These are phyloP conservation scores for Acanthisitta chloris DNA, from an alignment of 2,113 vertebrate genomes.

Conservation along the genomic window DNA sequence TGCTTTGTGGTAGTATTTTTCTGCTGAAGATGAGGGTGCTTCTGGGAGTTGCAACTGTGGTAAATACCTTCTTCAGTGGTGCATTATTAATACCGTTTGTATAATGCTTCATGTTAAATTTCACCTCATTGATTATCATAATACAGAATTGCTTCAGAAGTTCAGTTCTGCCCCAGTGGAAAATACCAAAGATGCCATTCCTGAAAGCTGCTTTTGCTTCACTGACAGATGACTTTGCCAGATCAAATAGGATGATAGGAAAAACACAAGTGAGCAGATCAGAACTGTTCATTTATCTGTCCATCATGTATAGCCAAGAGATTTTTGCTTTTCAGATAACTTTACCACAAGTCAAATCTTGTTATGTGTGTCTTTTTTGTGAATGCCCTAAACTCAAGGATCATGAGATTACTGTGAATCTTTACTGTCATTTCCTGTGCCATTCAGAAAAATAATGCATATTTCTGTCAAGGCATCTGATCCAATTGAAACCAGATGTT, in stretches of 20 bases:
- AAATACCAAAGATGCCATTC: constrained; percentile 64
- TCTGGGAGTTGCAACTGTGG: neutral
- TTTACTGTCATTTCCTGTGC: neutral
- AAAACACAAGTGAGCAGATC: constrained; percentile 22
- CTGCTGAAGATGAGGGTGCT: neutral
- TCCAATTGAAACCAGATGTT: neutral
- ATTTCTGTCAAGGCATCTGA: neutral
- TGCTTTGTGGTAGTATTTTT: neutral
- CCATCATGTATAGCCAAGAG: neutral
- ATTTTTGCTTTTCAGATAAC: constrained; percentile 19
- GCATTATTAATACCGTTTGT: neutral
- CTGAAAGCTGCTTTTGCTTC: constrained; percentile 27
- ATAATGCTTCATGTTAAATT: neutral
- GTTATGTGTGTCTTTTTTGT: neutral
- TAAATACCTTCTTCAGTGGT: constrained; percentile 13
- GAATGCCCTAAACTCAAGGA: neutral
- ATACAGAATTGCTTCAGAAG: neutral
- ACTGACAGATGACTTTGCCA: constrained; percentile 5
- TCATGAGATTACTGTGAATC: neutral
- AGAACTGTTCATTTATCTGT: constrained; percentile 33
- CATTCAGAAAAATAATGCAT: neutral
- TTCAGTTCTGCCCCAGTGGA: neutral
- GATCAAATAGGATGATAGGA: constrained; percentile 10
- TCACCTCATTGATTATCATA: constrained; percentile 42
- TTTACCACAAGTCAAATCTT: constrained; percentile 28